phyloP scores from a whole-genome alignment of 2,113 vertebrate genomes.

The Loxodonta africana region DNA sequence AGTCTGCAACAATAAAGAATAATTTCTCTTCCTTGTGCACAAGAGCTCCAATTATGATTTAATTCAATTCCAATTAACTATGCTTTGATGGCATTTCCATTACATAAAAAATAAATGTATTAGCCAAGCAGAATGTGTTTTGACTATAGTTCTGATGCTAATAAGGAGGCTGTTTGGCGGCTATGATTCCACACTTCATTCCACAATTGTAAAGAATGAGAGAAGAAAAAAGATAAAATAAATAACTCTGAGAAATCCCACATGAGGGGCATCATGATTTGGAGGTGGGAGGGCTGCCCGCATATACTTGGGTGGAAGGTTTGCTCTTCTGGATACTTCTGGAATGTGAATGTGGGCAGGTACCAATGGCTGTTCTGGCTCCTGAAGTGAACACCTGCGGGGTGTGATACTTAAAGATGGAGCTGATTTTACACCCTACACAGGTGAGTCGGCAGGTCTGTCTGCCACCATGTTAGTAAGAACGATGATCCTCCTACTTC shows the following conservation, averaged over 20 bases:
- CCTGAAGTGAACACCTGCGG: neutral
- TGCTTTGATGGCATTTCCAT: conserved; percentile 91
- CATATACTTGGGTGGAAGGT: conserved; percentile 50
- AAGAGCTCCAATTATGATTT: conserved; percentile 90
- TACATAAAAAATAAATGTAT: conserved; percentile 91
- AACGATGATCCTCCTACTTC: fast-evolving
- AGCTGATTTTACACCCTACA: fast-evolving
- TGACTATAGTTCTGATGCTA: conserved; percentile 88
- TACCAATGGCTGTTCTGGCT: neutral
- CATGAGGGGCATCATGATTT: conserved; percentile 70
- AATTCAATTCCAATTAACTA: conserved; percentile 90
- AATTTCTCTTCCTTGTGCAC: conserved; percentile 87
- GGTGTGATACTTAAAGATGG: neutral
- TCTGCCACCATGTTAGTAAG: fast-evolving
- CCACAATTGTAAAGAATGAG: conserved; percentile 80
- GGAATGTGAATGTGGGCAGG: neutral
- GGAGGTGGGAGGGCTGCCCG: conserved; percentile 68
- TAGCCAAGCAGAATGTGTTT: conserved; percentile 89
- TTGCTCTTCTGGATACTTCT: conserved; percentile 66
- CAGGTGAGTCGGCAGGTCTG: fast-evolving
- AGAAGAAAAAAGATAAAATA: conserved; percentile 62
- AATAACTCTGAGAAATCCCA: conserved; percentile 44
- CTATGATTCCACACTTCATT: conserved; percentile 86
- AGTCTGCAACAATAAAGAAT: conserved; percentile 87
- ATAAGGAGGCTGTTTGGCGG: conserved; percentile 86